Conservation (phyloP, 2,113 vertebrate species). For the Melanerpes formicivorus region DNA sequence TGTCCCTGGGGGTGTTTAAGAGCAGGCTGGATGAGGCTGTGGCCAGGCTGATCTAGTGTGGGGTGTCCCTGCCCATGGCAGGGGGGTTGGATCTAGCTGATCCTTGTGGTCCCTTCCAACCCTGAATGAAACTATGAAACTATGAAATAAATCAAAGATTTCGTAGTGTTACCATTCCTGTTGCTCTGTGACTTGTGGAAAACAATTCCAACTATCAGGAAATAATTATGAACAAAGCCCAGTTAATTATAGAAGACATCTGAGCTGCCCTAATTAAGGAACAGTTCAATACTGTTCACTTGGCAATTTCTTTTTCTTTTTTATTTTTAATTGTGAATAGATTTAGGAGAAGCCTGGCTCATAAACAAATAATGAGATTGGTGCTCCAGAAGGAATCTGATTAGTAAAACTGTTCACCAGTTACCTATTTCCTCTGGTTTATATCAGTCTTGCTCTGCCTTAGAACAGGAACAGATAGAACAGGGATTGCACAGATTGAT, state of each 20-base stretch:
- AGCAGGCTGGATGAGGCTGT: no score
- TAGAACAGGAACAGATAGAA: not conserved
- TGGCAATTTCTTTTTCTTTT: conserved; percentile 66
- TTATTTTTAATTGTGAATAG: conserved; percentile 72
- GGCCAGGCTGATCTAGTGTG: no score
- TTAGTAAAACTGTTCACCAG: conserved; percentile 80
- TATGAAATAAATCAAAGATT: conserved; percentile 55
- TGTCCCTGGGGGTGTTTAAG: no score
- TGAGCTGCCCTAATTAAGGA: conserved; percentile 77
- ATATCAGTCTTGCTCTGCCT: conserved; percentile 47
- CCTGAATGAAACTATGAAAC: no score
- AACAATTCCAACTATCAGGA: conserved; percentile 73
- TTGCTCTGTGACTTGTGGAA: conserved; percentile 53
- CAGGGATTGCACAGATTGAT: not conserved
- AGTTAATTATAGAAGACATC: conserved; percentile 79
- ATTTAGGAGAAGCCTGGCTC: conserved; percentile 70
- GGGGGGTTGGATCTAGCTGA: no score
- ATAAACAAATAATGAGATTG: conserved; percentile 79
- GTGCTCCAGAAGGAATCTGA: conserved; percentile 78
- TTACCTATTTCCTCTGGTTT: conserved; percentile 77
- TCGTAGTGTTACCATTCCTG: conserved; percentile 45
- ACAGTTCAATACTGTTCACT: conserved; percentile 75
- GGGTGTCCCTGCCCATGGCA: no score
- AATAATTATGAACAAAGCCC: conserved; percentile 80
- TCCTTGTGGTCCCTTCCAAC: no score